Conservation (phyloP, 2,113 vertebrate species). For the Tragelaphus strepsiceros region DNA sequence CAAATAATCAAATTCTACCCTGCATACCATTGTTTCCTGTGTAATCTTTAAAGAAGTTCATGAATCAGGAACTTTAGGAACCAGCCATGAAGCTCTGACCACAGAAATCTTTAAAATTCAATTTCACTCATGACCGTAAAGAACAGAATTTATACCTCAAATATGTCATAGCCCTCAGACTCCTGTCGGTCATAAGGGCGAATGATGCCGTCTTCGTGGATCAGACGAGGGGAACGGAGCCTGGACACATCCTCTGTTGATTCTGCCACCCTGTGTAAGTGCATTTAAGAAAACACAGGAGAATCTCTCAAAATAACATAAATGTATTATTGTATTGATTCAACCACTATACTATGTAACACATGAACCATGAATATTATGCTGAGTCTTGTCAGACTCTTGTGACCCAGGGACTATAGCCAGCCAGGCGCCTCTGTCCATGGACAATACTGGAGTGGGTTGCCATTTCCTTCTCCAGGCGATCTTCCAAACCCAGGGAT, state of each 20-base stretch:
- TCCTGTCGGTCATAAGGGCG: constrained; percentile 89
- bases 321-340: neutral
- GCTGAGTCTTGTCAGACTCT: neutral
- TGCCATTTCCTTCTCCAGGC: neutral
- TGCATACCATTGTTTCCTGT: neutral
- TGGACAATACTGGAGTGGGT: neutral
- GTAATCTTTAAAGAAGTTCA: neutral
- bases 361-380: neutral
- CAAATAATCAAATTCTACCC: neutral
- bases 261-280: constrained; percentile 87
- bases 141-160: constrained; percentile 85
- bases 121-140: neutral
- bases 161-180: constrained; percentile 91
- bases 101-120: constrained; percentile 14
- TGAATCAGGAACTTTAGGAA: neutral
- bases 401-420: neutral
- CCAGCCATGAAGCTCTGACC: neutral
- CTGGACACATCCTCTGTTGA: constrained; percentile 92
- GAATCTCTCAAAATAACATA: constrained; percentile 8
- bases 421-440: neutral
- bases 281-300: neutral
- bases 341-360: neutral
- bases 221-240: constrained; percentile 90
- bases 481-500: neutral
- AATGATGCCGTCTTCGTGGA: constrained; percentile 94